Conservation (phyloP, 64 coral and sea anemone genomes). For the Montipora cactus region DNA sequence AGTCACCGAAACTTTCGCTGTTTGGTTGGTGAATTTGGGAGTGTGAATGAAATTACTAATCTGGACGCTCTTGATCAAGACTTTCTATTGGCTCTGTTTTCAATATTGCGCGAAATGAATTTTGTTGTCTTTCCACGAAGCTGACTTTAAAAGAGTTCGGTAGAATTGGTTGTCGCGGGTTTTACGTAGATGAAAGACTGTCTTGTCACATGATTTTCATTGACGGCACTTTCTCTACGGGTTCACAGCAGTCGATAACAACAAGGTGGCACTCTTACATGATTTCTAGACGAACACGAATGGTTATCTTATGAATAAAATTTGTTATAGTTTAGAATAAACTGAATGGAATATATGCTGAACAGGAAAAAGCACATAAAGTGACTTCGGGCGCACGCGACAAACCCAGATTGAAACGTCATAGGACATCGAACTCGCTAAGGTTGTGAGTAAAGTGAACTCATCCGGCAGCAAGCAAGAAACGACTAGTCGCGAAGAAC, state of each 20-base stretch:
- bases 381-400: too few relatives aligned
- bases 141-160: not conserved
- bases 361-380: not conserved
- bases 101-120: not conserved
- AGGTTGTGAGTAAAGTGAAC: not conserved
- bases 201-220: constrained; percentile 31
- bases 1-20: not conserved
- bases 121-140: not conserved
- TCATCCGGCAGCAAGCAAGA: not conserved
- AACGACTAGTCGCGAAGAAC: not conserved
- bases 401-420: too few relatives aligned
- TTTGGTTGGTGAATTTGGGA: not conserved
- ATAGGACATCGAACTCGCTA: not conserved
- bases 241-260: constrained; percentile 6
- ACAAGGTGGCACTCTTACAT: not conserved
- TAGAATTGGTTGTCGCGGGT: not conserved
- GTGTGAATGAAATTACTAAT: not conserved
- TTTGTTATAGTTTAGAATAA: not conserved
- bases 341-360: not conserved
- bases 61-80: not conserved
- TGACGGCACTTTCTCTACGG: not conserved
- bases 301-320: not conserved
- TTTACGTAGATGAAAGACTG: not conserved
- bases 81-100: not conserved
- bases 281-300: not conserved